Conservation (phyloP, 2,888 invertebrate species). For the Lottia gigantea region DNA sequence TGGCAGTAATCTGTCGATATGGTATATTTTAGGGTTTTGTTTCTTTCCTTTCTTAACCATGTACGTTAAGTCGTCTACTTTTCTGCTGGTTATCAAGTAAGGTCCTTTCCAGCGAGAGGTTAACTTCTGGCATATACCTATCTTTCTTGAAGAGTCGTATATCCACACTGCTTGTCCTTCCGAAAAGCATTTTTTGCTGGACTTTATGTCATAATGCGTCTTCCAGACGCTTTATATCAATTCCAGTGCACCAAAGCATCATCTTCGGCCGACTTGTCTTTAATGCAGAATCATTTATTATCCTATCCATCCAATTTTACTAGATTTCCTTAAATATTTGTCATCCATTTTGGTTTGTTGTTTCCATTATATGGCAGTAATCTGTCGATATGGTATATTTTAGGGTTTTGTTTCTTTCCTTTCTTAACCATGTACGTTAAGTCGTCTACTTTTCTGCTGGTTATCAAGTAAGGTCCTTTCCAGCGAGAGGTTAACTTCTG, state of each 20-base stretch:
- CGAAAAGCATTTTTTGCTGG: constrained; percentile 8
- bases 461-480: constrained; percentile 14
- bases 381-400: background rate
- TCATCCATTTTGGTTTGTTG: constrained; percentile 7
- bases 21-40: constrained; percentile 22
- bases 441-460: constrained; percentile 9
- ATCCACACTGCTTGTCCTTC: constrained; percentile 28
- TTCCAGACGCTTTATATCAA: background rate
- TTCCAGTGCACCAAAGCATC: too few species aligned
- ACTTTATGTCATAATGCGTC: constrained; percentile 19
- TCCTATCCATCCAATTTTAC: too few species aligned
- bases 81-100: constrained; percentile 24
- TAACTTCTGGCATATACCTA: constrained; percentile 27
- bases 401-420: background rate
- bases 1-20: constrained; percentile 26
- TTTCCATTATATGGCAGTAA: constrained; percentile 4
- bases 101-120: constrained; percentile 27
- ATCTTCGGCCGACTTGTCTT: too few species aligned
- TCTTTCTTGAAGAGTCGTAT: constrained; percentile 25
- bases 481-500: constrained; percentile 1
- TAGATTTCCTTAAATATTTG: background rate
- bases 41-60: constrained; percentile 25
- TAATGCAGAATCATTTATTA: too few species aligned
- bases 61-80: constrained; percentile 28
- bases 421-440: background rate